Evolutionary conservation across 2,113 vertebrate genomes (phyloP).

Genomic region (Gadus chalcogrammus): DNA sequence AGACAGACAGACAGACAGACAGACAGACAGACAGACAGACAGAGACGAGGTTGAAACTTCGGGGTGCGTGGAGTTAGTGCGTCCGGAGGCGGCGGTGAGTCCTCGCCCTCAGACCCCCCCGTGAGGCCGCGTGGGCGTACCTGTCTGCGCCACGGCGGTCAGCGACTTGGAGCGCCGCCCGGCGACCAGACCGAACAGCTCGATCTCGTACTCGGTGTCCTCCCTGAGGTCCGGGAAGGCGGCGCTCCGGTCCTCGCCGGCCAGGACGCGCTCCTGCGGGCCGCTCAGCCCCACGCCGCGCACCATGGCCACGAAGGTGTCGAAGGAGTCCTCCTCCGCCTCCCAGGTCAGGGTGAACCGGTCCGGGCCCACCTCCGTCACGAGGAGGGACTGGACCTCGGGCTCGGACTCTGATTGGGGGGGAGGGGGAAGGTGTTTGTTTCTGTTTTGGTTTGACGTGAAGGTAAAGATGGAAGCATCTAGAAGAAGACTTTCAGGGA

Average conservation of each 20-base stretch:
- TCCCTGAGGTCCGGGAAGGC: conserved; percentile 79
- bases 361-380: conserved; percentile 79
- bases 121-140: conserved; percentile 65
- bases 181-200: conserved; percentile 84
- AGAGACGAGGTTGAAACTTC: too few relatives aligned
- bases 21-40: background rate
- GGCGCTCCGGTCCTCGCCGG: conserved; percentile 76
- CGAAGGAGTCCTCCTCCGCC: conserved; percentile 85
- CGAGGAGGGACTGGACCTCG: conserved; percentile 84
- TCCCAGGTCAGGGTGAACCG: conserved; percentile 88
- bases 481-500: too few relatives aligned
- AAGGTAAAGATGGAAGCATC: too few relatives aligned
- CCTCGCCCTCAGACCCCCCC: too few relatives aligned
- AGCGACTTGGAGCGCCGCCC: conserved; percentile 83
- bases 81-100: too few relatives aligned
- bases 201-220: conserved; percentile 84
- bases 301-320: conserved; percentile 90
- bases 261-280: conserved; percentile 79
- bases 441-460: too few relatives aligned
- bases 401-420: conserved; percentile 84
- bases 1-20: background rate
- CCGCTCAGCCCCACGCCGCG: conserved; percentile 73
- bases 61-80: too few relatives aligned
- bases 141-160: conserved; percentile 82
- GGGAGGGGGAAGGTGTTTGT: conserved; percentile 32